These are phyloP conservation scores for Patella ulyssiponensis DNA, from an alignment of 2,888 invertebrate species.

Conservation along the genomic window DNA sequence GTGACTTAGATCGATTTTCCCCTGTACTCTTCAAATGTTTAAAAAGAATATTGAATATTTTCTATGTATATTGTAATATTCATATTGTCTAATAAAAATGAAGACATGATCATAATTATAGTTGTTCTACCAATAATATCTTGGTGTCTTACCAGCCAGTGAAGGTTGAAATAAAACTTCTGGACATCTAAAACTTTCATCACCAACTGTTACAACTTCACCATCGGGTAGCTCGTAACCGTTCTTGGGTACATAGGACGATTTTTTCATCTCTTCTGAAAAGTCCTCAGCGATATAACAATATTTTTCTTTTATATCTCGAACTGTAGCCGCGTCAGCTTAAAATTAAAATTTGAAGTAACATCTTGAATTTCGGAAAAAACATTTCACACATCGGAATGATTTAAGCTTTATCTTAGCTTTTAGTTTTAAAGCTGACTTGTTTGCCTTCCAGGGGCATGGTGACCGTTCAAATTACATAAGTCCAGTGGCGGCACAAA, in stretches of 20 bases:
- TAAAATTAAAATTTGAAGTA: not conserved
- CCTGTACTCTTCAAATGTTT: too few relatives aligned
- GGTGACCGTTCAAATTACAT: too few relatives aligned
- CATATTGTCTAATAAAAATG: too few relatives aligned
- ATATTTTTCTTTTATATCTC: conserved; percentile 13
- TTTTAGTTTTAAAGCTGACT: too few relatives aligned
- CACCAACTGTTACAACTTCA: not conserved
- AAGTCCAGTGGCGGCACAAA: too few relatives aligned
- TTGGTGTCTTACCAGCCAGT: not conserved
- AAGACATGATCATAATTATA: too few relatives aligned
- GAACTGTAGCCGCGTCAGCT: not conserved
- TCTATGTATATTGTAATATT: too few relatives aligned
- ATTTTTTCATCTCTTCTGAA: conserved; percentile 46
- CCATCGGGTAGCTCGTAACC: not conserved
- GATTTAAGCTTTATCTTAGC: too few relatives aligned
- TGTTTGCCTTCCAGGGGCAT: too few relatives aligned
- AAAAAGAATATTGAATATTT: too few relatives aligned
- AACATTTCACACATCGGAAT: too few relatives aligned
- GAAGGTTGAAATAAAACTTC: not conserved
- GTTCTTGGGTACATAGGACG: not conserved
- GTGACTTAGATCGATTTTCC: too few relatives aligned
- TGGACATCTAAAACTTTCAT: not conserved
- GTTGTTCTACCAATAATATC: not conserved
- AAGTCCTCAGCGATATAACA: conserved; percentile 51
- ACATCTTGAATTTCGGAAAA: not conserved